Base-by-base conservation (phyloP, 2,113 vertebrate species). In the Protobothrops mucrosquamatus region DNA sequence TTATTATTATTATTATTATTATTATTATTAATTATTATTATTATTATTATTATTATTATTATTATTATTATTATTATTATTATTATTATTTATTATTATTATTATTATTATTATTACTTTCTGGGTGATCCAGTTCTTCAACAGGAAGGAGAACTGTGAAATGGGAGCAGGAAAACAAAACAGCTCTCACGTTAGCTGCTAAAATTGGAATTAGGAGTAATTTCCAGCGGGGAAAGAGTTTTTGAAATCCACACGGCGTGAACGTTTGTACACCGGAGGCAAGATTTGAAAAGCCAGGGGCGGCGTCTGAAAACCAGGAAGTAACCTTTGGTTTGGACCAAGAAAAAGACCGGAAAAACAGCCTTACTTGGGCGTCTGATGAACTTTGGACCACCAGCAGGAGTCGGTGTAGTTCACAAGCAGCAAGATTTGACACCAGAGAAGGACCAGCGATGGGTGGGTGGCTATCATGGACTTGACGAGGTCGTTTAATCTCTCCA, bases 371-470 rank as follows among this genome's bases (percentile, higher is more conserved):
- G 98, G 98, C 0, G 99, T 99, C 96, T 99, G 99, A 96, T 99
- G 98, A 89, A 99, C 99, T 96, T 99, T 99, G 4, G 99, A 97
- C 99, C 99, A 99, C 99, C 99, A 99, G 91, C 96, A 98, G 96
- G 99, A 98, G 97, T 99, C 99, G 9, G 99, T 99, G 94, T 99
- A 99, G 97, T 99, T 98, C 96, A 99, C 98, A 15, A 99, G 98
- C 87, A 99, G 98, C 14, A 99, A 98, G 92, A 99, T 98, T 96
- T 99, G 99, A 95, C 99, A 99, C 99, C 99, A 99, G 24, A 99
- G 99, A 46, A 99, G 98, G 95, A 99, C 99, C 88, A 99, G 97
- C 6, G 99, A 98, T 4, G 99, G 99, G 95, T 99, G 99, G 0
- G 99, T 99, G 94, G 99, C 98, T 96, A 98, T 98, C 97, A 99